Percentiles rank a stretch among this genome's conserved stretches.
Evolutionary conservation across 2,888 invertebrate genomes (phyloP).

Genomic region (Habrosyne pyritoides): DNA sequence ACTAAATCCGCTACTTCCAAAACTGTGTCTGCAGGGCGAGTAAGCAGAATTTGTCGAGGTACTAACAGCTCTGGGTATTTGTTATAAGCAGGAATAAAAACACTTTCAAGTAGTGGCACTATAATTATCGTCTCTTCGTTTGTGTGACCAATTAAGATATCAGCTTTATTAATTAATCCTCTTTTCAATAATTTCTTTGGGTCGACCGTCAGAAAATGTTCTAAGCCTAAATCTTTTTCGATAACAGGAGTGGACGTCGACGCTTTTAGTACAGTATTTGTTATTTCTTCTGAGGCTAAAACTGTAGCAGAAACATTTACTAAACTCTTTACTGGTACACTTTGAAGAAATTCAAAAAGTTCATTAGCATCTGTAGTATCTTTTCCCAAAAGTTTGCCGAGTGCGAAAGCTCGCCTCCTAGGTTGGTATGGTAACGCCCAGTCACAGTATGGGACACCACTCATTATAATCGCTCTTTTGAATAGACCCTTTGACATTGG

Average conservation of each 20-base stretch:
- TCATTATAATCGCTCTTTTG: constrained; percentile 53
- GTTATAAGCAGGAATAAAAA: constrained; percentile 25
- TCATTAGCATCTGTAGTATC: constrained; percentile 42
- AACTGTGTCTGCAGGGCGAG: constrained; percentile 24
- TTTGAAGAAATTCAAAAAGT: constrained; percentile 49
- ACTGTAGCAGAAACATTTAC: constrained; percentile 30
- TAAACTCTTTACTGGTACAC: constrained; percentile 36
- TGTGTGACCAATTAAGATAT: constrained; percentile 87
- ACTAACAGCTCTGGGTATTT: constrained; percentile 41
- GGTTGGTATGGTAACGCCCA: constrained; percentile 43
- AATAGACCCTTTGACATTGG: constrained; percentile 60
- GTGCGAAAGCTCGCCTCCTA: constrained; percentile 38
- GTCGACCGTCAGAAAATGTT: constrained; percentile 40
- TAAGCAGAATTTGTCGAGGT: constrained; percentile 39
- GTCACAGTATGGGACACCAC: constrained; percentile 51
- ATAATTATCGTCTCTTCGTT: constrained; percentile 83
- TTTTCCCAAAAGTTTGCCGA: constrained; percentile 47
- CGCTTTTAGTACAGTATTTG: constrained; percentile 27
- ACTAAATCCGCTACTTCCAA: constrained; percentile 42
- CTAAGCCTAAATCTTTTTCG: constrained; percentile 45
- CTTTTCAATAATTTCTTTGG: constrained; percentile 38
- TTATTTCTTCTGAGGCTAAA: constrained; percentile 27
- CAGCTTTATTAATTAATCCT: constrained; percentile 78
- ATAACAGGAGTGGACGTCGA: constrained; percentile 43
- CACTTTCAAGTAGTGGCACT: constrained; percentile 19